Percentiles rank a stretch among this genome's conserved stretches.
phyloP scores from a whole-genome alignment of 2,113 vertebrate species.

The Poecilia latipinna region DNA sequence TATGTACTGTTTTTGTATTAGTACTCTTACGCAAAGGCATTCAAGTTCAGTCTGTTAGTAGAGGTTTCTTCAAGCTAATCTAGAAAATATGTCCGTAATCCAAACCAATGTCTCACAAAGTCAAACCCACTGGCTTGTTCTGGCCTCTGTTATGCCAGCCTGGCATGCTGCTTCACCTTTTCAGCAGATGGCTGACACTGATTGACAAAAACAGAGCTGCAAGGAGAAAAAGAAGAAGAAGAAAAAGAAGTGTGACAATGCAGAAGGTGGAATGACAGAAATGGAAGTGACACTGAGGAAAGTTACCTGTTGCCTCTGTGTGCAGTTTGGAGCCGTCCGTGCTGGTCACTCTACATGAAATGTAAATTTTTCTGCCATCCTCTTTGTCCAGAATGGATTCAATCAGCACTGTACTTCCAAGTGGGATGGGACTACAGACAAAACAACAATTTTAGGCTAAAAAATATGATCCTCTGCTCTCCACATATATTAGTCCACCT shows the following conservation, averaged over 20 bases:
- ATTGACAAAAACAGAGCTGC: slow-evolving; percentile 78
- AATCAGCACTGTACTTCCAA: slow-evolving; percentile 79
- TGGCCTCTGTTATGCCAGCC: background rate
- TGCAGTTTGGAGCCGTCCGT: slow-evolving; percentile 74
- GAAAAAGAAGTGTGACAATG: background rate
- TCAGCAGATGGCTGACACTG: slow-evolving; percentile 58
- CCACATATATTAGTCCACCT: background rate
- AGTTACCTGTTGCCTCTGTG: slow-evolving; percentile 79
- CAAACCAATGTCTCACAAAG: slow-evolving; percentile 1
- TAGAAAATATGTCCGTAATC: slow-evolving; percentile 10
- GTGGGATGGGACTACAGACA: slow-evolving; percentile 70
- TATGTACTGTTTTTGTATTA: slow-evolving; percentile 18
- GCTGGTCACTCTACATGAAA: slow-evolving; percentile 77
- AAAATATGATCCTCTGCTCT: background rate
- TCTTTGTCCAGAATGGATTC: slow-evolving; percentile 69
- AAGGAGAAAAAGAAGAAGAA: background rate
- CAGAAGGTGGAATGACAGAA: background rate
- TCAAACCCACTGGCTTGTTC: background rate
- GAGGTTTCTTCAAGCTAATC: background rate
- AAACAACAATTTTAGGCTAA: slow-evolving; percentile 4
- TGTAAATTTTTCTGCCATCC: slow-evolving; percentile 71
- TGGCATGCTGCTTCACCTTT: slow-evolving; percentile 36
- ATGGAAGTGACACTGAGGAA: background rate
- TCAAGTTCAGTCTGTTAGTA: background rate
- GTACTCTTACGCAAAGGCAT: background rate